These are phyloP conservation scores for Xestia xanthographa DNA, from an alignment of 2,888 invertebrate genomes.

Conservation along the genomic window DNA sequence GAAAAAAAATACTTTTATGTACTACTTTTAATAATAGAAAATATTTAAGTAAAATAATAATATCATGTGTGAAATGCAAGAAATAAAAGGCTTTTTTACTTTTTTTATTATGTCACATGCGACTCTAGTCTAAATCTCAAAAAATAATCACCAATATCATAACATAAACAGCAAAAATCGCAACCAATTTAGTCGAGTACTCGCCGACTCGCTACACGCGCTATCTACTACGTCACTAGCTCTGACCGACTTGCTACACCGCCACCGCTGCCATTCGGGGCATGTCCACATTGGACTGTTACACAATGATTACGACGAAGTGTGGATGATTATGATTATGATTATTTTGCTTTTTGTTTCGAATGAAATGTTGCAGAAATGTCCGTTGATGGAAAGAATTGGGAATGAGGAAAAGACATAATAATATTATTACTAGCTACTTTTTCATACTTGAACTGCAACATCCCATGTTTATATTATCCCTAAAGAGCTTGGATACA, in stretches of 20 bases:
- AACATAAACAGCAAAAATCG: neutral
- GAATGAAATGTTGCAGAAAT: slow-evolving; percentile 8
- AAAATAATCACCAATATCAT: neutral
- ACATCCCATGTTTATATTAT: neutral
- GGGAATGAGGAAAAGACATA: neutral
- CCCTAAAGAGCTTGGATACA: neutral
- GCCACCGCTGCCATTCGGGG: slow-evolving; percentile 63
- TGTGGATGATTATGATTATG: slow-evolving; percentile 43
- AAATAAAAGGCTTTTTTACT: too few species aligned
- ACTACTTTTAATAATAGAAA: too few species aligned
- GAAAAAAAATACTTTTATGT: too few species aligned
- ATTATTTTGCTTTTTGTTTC: slow-evolving; percentile 26
- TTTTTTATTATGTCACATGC: too few species aligned
- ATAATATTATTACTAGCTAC: neutral
- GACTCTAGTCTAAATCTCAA: too few species aligned
- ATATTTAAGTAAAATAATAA: too few species aligned
- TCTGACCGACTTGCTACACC: slow-evolving; percentile 50
- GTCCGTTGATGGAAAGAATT: neutral
- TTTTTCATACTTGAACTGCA: neutral
- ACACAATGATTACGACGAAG: slow-evolving; percentile 61
- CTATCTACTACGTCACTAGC: slow-evolving; percentile 37
- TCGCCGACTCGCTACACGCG: neutral
- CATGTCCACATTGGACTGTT: slow-evolving; percentile 63
- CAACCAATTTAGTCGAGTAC: neutral
- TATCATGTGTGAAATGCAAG: too few species aligned